Conservation (phyloP, 2,888 invertebrate species). For the Apoda limacodes region DNA sequence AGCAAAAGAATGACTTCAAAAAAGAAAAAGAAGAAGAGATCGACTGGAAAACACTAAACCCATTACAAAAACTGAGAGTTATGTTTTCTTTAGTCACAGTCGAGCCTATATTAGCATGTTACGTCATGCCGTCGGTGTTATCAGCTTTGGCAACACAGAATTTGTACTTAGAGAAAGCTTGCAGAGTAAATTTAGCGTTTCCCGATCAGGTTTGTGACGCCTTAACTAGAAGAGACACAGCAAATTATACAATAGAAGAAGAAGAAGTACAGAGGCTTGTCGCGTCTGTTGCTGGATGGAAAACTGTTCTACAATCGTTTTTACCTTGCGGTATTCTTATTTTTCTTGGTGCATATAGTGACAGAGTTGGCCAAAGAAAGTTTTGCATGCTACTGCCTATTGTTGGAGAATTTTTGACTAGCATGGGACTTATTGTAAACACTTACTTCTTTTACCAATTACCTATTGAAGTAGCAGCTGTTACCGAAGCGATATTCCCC, state of each 20-base stretch:
- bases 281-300: constrained; percentile 87
- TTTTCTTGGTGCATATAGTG: constrained; percentile 85
- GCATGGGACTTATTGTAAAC: constrained; percentile 81
- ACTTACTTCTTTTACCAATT: constrained; percentile 83
- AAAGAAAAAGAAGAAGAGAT: constrained; percentile 30
- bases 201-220: constrained; percentile 81
- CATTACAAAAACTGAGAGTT: constrained; percentile 66
- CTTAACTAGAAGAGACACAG: constrained; percentile 78
- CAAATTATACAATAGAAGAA: constrained; percentile 68
- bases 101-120: constrained; percentile 80
- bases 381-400: constrained; percentile 88
- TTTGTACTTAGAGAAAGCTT: constrained; percentile 87
- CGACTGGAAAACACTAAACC: constrained; percentile 59
- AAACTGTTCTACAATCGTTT: constrained; percentile 85
- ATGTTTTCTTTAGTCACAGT: constrained; percentile 77
- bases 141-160: constrained; percentile 86
- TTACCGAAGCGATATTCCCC: constrained; percentile 85
- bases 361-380: constrained; percentile 75
- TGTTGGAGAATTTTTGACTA: constrained; percentile 82
- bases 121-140: constrained; percentile 74
- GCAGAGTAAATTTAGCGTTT: constrained; percentile 82
- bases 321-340: constrained; percentile 83
- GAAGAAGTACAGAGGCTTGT: constrained; percentile 79
- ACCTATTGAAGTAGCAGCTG: constrained; percentile 84
- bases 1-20: constrained; percentile 25